These are phyloP conservation scores for Ameiurus melas DNA, from an alignment of 2,113 vertebrate species.

Conservation along the genomic window DNA sequence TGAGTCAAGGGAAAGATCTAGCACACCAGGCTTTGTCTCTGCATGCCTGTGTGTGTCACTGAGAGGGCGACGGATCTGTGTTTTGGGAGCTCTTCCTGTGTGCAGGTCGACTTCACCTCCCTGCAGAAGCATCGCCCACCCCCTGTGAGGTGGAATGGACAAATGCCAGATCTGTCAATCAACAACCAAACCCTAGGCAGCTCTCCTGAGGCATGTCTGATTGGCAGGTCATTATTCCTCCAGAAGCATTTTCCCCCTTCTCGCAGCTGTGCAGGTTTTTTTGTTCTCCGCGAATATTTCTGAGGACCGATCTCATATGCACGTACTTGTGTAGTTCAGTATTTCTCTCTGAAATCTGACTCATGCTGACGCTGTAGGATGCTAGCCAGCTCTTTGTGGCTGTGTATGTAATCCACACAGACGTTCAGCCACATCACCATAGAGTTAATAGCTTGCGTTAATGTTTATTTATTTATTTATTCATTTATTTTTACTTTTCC, in stretches of 20 bases:
- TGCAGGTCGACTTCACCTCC: slow-evolving; percentile 61
- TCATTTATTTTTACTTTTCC: background rate
- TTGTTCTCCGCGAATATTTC: slow-evolving; percentile 6
- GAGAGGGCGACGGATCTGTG: slow-evolving; percentile 38
- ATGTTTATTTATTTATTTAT: background rate
- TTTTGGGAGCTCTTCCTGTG: slow-evolving; percentile 51
- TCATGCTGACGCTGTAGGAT: background rate
- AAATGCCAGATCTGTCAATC: slow-evolving; percentile 73
- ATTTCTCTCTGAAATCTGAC: slow-evolving; percentile 21
- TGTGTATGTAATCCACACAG: background rate
- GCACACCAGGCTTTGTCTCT: background rate
- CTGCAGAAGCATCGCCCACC: slow-evolving; percentile 50
- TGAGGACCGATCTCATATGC: slow-evolving; percentile 1
- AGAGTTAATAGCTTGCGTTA: slow-evolving; percentile 10
- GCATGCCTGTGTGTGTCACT: background rate
- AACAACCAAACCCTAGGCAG: slow-evolving; percentile 56
- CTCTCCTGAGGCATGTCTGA: slow-evolving; percentile 60
- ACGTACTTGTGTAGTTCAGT: background rate
- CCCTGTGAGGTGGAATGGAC: slow-evolving; percentile 61
- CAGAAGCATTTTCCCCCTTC: slow-evolving; percentile 4
- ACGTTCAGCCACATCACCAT: slow-evolving; percentile 12
- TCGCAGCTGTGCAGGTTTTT: slow-evolving; percentile 41
- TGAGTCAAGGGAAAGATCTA: slow-evolving; percentile 21
- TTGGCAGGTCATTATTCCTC: slow-evolving; percentile 66
- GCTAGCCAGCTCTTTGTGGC: background rate